These are phyloP conservation scores for Microtus ochrogaster DNA, from an alignment of 2,113 vertebrate genomes.

Conservation along the genomic window DNA sequence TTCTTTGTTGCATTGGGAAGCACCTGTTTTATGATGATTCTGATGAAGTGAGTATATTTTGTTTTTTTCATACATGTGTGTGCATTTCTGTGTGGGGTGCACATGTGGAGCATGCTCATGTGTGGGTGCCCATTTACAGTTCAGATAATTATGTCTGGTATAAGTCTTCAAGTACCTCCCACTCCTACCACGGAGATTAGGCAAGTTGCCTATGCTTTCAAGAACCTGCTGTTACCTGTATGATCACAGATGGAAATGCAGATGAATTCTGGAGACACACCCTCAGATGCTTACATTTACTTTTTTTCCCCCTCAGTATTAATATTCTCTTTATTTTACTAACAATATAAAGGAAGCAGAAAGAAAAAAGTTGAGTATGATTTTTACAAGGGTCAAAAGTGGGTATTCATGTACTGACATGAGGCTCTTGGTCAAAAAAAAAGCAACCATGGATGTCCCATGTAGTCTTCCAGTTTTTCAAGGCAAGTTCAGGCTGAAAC, in stretches of 20 bases:
- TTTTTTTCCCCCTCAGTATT: not conserved
- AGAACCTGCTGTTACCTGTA: not conserved
- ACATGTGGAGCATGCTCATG: no score
- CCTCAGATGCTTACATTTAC: not conserved
- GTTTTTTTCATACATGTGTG: not conserved
- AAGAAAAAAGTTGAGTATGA: not conserved
- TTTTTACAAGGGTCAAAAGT: not conserved
- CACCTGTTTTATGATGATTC: conserved; percentile 87
- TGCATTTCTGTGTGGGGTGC: not conserved
- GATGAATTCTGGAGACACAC: no score
- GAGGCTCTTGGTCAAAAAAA: not conserved
- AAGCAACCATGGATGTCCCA: not conserved
- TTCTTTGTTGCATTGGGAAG: conserved; percentile 87
- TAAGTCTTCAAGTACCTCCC: not conserved
- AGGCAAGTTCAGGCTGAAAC: no score
- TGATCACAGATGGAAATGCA: not conserved
- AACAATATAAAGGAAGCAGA: not conserved
- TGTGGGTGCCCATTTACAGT: not conserved
- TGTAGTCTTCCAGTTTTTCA: not conserved
- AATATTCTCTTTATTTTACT: not conserved
- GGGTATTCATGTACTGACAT: not conserved
- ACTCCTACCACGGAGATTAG: not conserved
- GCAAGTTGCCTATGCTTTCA: not conserved
- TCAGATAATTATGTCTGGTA: no score
- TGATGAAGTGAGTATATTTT: conserved; percentile 88